These are phyloP conservation scores for Diarsia mendica DNA, from an alignment of 2,888 invertebrate species.

Conservation along the genomic window DNA sequence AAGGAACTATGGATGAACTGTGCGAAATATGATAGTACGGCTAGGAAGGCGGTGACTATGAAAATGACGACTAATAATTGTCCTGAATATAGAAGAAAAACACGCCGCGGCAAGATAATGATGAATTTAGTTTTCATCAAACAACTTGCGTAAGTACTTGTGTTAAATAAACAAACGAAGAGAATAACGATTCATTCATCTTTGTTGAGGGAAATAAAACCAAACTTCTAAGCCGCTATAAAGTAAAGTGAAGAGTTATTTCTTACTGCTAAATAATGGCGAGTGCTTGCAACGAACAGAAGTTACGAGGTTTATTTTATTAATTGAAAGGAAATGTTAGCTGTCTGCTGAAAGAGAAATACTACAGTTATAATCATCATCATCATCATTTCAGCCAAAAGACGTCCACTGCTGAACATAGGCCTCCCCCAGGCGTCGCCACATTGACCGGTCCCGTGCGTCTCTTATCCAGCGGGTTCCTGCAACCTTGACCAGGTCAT, in stretches of 20 bases:
- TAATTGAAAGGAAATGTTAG: slow-evolving; percentile 34
- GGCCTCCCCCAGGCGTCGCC: too few relatives aligned
- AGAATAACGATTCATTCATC: background rate
- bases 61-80: background rate
- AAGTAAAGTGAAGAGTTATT: slow-evolving; percentile 22
- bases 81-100: background rate
- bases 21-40: too few relatives aligned
- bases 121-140: background rate
- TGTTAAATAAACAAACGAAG: background rate
- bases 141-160: background rate
- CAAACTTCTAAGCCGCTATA: slow-evolving; percentile 1
- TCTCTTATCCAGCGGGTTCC: too few relatives aligned
- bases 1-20: too few relatives aligned
- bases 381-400: too few relatives aligned
- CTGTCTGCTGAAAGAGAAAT: background rate
- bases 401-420: too few relatives aligned
- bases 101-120: background rate
- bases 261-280: slow-evolving; percentile 17
- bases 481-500: too few relatives aligned
- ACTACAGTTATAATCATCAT: too few relatives aligned
- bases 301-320: slow-evolving; percentile 15
- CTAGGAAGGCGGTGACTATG: too few relatives aligned
- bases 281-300: slow-evolving; percentile 20
- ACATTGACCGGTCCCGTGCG: too few relatives aligned
- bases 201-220: slow-evolving; percentile 17